Base-by-base conservation (phyloP, 2,888 invertebrate species). In the Plusia festucae region DNA sequence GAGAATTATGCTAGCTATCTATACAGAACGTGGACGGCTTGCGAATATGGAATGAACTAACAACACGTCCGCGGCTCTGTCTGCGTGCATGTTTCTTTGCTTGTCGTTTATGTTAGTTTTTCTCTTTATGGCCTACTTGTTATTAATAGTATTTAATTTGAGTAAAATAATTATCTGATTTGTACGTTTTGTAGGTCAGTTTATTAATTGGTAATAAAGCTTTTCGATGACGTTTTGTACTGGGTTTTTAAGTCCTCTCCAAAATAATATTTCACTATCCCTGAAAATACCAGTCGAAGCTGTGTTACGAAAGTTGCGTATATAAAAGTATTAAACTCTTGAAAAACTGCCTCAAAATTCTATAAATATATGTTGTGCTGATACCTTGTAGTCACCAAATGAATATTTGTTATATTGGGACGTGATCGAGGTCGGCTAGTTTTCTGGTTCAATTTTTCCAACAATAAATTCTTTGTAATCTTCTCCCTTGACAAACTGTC, bases 1-100 rank as follows among this genome's bases (percentile, higher is more conserved):
- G 91, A 92, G 93, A 94, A 92, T 93, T 94, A 93, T 93, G 91
- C 90, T 88, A 91, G 91, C 91, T 93, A 92, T 94, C 92, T 92
- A 91, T 91, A 87, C 87, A 82, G 87, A 85, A 93, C 94, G 94
- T 94, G 94, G 87, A 88, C 88, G 73, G 92, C 87, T 82, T 93
- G 87, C 89, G 85, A 90, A 93, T 92, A 90, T 90, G 85, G 88
- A 89, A 90, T 91, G 91, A 91, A 91, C 71, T 76, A 69, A 64
- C 62, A 65, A 68, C 65, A 65, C 65, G 65, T 54, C 70, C 70
- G 69, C 64, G 46, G 24, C 53, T 75, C 53, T 40, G 70, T 69
- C 67, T 55, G 58, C 64, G 64, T 78, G 58, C 67, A 71, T 59
- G 60, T 68, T 72, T 73, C 78, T 75, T 73, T 64, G 52, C 61